Base-by-base conservation (phyloP, 2,113 vertebrate genomes). In the Oryzias woworae region DNA sequence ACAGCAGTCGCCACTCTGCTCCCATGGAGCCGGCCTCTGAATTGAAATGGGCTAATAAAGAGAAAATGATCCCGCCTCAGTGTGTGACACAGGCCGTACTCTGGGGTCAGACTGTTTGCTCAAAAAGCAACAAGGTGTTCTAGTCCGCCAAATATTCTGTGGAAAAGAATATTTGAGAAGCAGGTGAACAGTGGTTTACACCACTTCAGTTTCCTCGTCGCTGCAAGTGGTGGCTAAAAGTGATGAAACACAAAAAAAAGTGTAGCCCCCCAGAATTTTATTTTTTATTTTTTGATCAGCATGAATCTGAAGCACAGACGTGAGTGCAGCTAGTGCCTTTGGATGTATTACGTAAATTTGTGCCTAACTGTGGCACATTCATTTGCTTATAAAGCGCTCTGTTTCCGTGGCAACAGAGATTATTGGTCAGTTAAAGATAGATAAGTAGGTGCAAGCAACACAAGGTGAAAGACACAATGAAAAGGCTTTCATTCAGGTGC, bases 341-440 rank as follows among this genome's bases (percentile, higher is more conserved):
- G 48, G 53, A 77, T 63, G 56, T 44, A 78, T 88, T 82, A 83
- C 75, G 53, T 85, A 87, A 82, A 89, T 82, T 14, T 81, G 76
- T 31, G 71, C 66, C 80, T 82, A 85, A 83, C 71, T 77, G 74
- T 85, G 73, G 66, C 74, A 84, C 79, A 74, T 80, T 81, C 66
- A 78, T 86, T 85, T 82, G 70, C 83, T 88, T 84, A 87, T 88
- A 76, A 87, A 81, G 65, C 78, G 60, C 81, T 73, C 77, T 70
- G 87, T 89, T 88, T 80, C 86, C 84, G 61, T 89, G 86, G 87
- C 85, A 90, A 90, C 89, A 69, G 58, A 80, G 79, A 79, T 80
- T 75, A 73, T 70, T 79, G 66, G 83, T 78, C 69, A 75, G 73
- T 80, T 83, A 82, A 79, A 84, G 76, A 73, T 62, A 81, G 80